Base-by-base conservation (phyloP, 2,888 invertebrate species). In the Hydroisotoma schaefferi region DNA sequence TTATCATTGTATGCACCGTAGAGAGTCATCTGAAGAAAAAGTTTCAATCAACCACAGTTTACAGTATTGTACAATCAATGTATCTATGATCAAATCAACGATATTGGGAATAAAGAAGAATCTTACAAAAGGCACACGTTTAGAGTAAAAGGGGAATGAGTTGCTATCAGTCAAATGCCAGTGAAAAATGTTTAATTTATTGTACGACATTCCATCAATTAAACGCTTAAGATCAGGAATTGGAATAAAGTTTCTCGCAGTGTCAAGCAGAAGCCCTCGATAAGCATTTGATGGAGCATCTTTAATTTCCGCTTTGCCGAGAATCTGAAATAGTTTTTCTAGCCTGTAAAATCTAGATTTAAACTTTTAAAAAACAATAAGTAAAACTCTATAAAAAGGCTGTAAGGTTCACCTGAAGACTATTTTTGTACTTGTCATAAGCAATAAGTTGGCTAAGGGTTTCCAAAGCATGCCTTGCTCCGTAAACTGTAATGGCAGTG, bases 181-280 rank as follows among this genome's bases (percentile, higher is more conserved):
- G 75, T 95, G 95, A 79, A 97, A 88, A 0, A 90, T 88, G 76
- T 97, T 97, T 73, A 95, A 75, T 76, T 95, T 97, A 25, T 89
- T 88, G 74, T 86, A 84, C 0, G 88, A 86, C 93, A 95, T 94
- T 0, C 84, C 93, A 74, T 93, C 92, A 72, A 97, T 80, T 12
- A 90, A 88, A 10, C 83, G 78, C 73, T 87, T 84, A 53, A 91
- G 86, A 0, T 85, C 78, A 0, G 83, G 83, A 8, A 90, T 81
- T 5, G 84, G 82, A 72, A 89, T 83, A 75, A 84, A 98, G 77
- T 95, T 95, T 29, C 98, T 83, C 2, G 51, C 33, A 18, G 51
- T 52, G 51, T 52, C 51, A 52, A 98, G 76, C 27, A 92, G 80
- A 2, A 97, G 76, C 0, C 95, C 97, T 73, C 98, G 82, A 78